Evolutionary conservation across 2,113 vertebrate species (phyloP), one percentile per base, ranked within the genome.

Genomic region (Deroptyus accipitrinus): DNA sequence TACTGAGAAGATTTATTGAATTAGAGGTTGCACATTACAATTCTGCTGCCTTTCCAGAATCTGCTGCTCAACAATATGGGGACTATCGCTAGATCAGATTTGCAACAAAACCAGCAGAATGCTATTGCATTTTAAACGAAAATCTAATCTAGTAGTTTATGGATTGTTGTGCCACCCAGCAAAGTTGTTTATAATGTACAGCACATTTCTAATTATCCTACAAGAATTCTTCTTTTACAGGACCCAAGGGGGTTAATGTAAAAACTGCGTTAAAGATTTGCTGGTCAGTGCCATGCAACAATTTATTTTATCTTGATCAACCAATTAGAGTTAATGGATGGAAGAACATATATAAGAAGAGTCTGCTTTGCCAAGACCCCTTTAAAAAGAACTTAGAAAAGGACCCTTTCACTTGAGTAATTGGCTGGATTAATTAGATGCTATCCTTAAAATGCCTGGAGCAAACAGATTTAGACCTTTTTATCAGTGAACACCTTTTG

Each of bases 321-420:
- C 92, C 93, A 87, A 76, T 97, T 95, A 94, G 78, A 97, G 74
- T 93, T 97, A 93, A 94, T 94, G 73, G 88, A 87, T 95, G 66
- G 73, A 77, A 62, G 51, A 92, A 89, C 42, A 54, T 83, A 77
- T 69, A 89, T 95, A 92, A 94, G 72, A 94, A 48, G 35, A 19
- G 57, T 72, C 62, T 75, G 51, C 92, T 96, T 96, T 90, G 66
- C 88, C 72, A 93, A 83, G 48, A 95, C 79, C 48, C 16, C 70
- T 91, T 39, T 80, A 79, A 84, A 94, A 94, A 96, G 75, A 95
- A n/a, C 73, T 94, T 92, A 75, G 83, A 52, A 92, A 95, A 92
- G 61, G 64, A 94, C 68, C 51, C 70, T 96, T 89, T 90, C 54
- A 72, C 42, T 88, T 67, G 86, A 48, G 41, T 89, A 88, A 93